Base-by-base conservation (phyloP, 37 sponge, comb jelly and placozoan species). In the Aphrocallistes beatrix region DNA sequence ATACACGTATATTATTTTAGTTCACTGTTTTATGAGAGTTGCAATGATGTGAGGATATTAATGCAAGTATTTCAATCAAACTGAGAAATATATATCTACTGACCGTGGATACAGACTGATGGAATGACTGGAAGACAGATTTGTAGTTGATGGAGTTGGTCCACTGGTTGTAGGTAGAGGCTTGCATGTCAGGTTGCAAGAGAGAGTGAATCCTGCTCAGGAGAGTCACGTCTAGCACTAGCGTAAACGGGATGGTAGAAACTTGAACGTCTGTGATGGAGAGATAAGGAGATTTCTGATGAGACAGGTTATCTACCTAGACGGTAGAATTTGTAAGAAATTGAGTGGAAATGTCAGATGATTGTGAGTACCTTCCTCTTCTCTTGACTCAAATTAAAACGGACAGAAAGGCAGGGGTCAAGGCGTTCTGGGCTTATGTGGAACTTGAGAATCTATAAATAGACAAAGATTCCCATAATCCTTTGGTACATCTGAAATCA, bases 101-200 rank as follows among this genome's bases (percentile, higher is more conserved):
- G 6, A 60, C 75, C 10, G 75, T 60, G 34, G 75, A 60, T 3
- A 60, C n/a, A 19, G 75, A 60, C 21, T 60, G 75, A 30, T 60
- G 75, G 25, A 60, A 19, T 25, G 75, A 60, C 21, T 60, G 75
- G 75, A 60, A 60, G 6, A 60, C 75, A 13, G 75, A 60, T 28
- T 60, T 60, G 21, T 60, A 60, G 34, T 60, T 60, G 34, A 60
- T 60, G 34, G 75, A 60, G 3, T 19, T 60, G 34, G 28, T 60
- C 75, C 75, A 60, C 75, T 60, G 75, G 21, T 60, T 60, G n/a
- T 60, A 60, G 75, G 28, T 60, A 60, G 75, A 60, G 34, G 75
- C 75, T 30, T 60, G 75, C 75, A 60, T 60, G 75, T 60, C 75
- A 25, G 75, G 75, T 30, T 60, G 75, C 75, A 60, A 60, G 8